Evolutionary conservation across 1,140 invertebrate genomes (phyloP).

Genomic region (Apolygus lucorum): DNA sequence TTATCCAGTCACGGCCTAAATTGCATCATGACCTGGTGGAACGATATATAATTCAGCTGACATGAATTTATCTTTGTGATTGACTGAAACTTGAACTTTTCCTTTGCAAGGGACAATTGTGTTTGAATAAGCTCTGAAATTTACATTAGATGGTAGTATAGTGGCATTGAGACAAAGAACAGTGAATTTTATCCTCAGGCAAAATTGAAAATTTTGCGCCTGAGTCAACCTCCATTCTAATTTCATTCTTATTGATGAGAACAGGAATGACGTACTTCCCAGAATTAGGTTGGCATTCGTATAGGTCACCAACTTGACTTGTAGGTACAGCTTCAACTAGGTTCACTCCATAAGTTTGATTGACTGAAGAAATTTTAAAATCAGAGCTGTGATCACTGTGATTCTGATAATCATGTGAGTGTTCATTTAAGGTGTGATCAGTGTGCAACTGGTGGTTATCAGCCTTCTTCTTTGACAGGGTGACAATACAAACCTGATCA

Average conservation of each 20-base stretch:
- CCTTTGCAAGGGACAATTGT: constrained; percentile 7
- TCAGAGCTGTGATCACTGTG: background rate
- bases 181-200: constrained; percentile 2
- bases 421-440: background rate
- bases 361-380: background rate
- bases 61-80: constrained; percentile 7
- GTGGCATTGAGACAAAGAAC: background rate
- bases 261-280: background rate
- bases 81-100: constrained; percentile 5
- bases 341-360: background rate
- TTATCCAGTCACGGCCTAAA: constrained; percentile 15
- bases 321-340: background rate
- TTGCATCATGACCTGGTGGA: constrained; percentile 10
- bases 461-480: constrained; percentile 8
- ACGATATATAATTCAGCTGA: constrained; percentile 9
- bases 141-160: background rate
- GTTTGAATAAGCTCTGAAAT: constrained; percentile 11
- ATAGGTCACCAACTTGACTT: constrained; percentile 1
- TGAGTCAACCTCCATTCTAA: constrained; percentile 7
- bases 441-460: background rate
- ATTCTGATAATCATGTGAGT: background rate
- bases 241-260: constrained; percentile 6
- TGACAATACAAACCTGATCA: constrained; percentile 5
- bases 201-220: constrained; percentile 8
- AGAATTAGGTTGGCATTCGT: constrained; percentile 10